Evolutionary conservation across 2,113 vertebrate species (phyloP).

Genomic region (Recurvirostra avosetta): DNA sequence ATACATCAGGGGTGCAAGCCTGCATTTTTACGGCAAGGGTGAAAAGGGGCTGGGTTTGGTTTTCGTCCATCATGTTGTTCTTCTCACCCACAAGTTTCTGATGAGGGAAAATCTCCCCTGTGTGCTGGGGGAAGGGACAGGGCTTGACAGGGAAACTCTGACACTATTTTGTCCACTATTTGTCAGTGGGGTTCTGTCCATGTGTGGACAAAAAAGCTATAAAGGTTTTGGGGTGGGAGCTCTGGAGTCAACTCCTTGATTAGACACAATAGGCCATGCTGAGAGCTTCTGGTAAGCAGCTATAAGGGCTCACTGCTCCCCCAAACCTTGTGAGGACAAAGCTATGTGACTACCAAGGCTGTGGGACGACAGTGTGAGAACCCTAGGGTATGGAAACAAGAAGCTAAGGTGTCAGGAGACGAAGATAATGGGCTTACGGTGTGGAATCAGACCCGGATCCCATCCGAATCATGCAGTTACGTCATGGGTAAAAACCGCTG

Average conservation of each 20-base stretch:
- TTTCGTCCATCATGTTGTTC: neutral
- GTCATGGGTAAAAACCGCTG: neutral
- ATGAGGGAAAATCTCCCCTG: neutral
- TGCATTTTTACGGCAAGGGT: neutral
- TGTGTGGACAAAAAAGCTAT: rapidly evolving
- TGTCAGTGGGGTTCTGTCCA: neutral
- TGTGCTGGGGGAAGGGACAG: neutral
- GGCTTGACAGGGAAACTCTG: neutral
- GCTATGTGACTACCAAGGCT: rapidly evolving
- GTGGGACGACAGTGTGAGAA: neutral
- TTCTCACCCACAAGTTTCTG: neutral
- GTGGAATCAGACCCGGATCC: neutral
- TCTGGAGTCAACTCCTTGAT: neutral
- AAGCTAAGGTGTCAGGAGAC: neutral
- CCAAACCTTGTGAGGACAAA: neutral
- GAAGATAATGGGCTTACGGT: neutral
- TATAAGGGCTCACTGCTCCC: neutral
- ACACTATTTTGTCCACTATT: rapidly evolving
- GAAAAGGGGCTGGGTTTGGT: neutral
- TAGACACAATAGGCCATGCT: neutral
- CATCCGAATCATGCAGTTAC: rapidly evolving
- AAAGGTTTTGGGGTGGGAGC: neutral
- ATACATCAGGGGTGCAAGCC: neutral
- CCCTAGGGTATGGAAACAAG: neutral
- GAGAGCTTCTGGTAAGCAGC: neutral